Conservation (phyloP, 2,797 vertebrate species). For the Xerus rutilus region DNA sequence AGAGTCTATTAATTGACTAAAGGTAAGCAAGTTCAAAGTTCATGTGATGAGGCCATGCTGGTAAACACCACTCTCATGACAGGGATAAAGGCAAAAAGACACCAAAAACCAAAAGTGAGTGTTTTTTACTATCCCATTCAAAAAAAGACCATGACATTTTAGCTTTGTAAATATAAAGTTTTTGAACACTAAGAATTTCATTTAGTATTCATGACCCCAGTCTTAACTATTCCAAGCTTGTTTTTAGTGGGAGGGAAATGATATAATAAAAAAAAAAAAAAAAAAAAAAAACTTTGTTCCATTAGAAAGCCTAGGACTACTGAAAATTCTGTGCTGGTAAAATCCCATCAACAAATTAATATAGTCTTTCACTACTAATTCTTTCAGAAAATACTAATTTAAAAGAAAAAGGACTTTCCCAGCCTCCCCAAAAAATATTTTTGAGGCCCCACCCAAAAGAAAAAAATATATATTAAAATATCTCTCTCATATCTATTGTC, state of each 20-base stretch:
- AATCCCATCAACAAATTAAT: background rate
- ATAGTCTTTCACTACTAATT: background rate
- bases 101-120: background rate
- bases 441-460: no score
- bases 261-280: background rate
- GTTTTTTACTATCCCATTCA: background rate
- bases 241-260: background rate
- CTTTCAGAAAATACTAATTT: conserved; percentile 6
- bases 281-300: background rate
- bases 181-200: background rate
- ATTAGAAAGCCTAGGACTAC: background rate
- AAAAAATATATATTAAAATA: background rate
- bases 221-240: background rate
- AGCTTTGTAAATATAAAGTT: background rate
- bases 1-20: background rate
- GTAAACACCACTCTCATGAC: background rate
- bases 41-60: background rate
- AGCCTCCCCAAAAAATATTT: background rate
- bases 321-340: background rate
- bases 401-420: background rate
- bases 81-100: background rate
- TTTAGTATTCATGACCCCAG: conserved; percentile 16
- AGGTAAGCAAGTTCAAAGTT: background rate
- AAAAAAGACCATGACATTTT: background rate
- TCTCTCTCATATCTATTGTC: background rate